Evolutionary conservation across 2,797 vertebrate species (phyloP).

Genomic region (Trichosurus vulpecula): DNA sequence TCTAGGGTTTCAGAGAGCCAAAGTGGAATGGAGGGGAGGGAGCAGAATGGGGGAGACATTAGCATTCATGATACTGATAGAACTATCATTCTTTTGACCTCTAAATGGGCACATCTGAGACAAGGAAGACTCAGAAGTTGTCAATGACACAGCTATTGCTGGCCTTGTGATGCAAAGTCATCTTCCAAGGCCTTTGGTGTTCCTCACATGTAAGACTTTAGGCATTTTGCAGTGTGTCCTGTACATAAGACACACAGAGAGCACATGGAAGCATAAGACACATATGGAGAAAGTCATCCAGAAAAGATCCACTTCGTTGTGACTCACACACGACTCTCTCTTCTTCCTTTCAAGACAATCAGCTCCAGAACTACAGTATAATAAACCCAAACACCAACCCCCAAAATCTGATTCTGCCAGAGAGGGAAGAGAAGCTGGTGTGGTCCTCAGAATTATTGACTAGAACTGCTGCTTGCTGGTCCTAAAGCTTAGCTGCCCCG

Average conservation of each 20-base stretch:
- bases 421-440: neutral
- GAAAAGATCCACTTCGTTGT: neutral
- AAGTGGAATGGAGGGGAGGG: neutral
- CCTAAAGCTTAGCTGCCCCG: neutral
- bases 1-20: neutral
- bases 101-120: neutral
- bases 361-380: neutral
- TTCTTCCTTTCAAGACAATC: neutral
- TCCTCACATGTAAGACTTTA: neutral
- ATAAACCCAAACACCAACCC: neutral
- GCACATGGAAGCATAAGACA: neutral
- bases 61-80: neutral
- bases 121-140: neutral
- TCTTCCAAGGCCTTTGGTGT: neutral
- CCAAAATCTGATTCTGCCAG: neutral
- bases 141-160: neutral
- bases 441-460: neutral
- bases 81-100: neutral
- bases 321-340: neutral
- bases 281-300: neutral
- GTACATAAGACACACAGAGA: neutral
- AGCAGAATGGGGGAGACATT: neutral
- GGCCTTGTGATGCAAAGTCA: neutral
- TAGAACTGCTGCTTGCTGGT: neutral
- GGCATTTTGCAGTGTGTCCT: neutral